Conservation (phyloP, 1,140 invertebrate species). For the Cataglyphis hispanica region DNA sequence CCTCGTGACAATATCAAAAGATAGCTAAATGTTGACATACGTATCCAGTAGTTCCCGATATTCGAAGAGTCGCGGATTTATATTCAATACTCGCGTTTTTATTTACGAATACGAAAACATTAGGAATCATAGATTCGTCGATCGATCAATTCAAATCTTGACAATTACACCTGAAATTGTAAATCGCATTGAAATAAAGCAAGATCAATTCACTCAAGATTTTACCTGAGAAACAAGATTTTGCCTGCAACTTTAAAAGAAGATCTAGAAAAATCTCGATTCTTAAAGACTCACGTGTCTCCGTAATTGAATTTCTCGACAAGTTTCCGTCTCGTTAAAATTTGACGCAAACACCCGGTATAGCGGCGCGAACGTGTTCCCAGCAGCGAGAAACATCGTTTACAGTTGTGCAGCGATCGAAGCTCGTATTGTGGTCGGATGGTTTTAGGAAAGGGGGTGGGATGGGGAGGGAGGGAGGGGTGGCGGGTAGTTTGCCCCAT, state of each 20-base stretch:
- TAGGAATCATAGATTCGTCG: too few relatives aligned
- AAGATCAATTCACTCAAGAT: not conserved
- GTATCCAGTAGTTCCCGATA: too few relatives aligned
- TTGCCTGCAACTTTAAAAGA: not conserved
- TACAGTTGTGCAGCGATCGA: slow-evolving; percentile 49
- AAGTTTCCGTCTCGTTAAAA: not conserved
- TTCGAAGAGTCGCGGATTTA: too few relatives aligned
- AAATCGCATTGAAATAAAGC: not conserved
- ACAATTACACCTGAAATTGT: too few relatives aligned
- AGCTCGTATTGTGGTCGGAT: slow-evolving; percentile 51
- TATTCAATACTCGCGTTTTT: too few relatives aligned
- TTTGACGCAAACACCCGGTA: slow-evolving; percentile 10
- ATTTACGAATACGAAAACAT: too few relatives aligned
- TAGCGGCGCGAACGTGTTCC: slow-evolving; percentile 1
- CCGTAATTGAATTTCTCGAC: not conserved
- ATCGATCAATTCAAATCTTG: too few relatives aligned
- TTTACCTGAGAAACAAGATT: not conserved
- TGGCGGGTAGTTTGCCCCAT: slow-evolving; percentile 11
- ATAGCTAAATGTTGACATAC: too few relatives aligned
- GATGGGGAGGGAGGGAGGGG: not conserved
- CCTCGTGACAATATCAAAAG: too few relatives aligned
- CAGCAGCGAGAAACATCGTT: slow-evolving; percentile 51
- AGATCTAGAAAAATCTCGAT: not conserved
- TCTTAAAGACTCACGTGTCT: not conserved
- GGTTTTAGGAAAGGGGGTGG: slow-evolving; percentile 14